phyloP scores from a whole-genome alignment of 2,888 invertebrate genomes.

The Microctonus hyperodae region DNA sequence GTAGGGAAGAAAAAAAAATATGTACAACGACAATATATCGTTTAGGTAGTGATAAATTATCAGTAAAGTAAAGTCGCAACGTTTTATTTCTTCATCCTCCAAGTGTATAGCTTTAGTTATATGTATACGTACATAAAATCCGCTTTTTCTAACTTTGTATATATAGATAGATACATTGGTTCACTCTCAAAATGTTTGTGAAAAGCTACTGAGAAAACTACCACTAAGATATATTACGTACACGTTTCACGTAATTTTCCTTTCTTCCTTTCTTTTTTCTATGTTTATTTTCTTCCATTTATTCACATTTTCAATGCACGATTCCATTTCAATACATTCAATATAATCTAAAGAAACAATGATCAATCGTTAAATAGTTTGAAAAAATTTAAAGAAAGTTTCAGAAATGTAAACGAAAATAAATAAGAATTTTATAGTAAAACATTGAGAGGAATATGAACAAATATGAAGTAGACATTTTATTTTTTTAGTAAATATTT shows the following conservation, averaged over 20 bases:
- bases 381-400: too few relatives aligned
- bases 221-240: background rate
- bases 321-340: background rate
- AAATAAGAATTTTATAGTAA: background rate
- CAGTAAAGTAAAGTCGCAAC: background rate
- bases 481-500: background rate
- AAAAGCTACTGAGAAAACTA: background rate
- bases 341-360: background rate
- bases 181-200: background rate
- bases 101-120: background rate
- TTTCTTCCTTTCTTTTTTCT: background rate
- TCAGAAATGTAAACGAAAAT: too few relatives aligned
- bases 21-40: background rate
- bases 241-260: background rate
- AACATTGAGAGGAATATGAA: background rate
- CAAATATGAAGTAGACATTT: background rate
- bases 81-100: background rate
- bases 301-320: background rate
- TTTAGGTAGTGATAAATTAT: background rate
- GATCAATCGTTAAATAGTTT: too few relatives aligned
- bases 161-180: background rate
- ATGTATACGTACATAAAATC: background rate
- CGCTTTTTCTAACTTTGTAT: background rate
- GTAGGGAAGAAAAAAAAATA: background rate
- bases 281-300: background rate